phyloP scores from a whole-genome alignment of 2,113 vertebrate genomes.

The Tachysurus fulvidraco region DNA sequence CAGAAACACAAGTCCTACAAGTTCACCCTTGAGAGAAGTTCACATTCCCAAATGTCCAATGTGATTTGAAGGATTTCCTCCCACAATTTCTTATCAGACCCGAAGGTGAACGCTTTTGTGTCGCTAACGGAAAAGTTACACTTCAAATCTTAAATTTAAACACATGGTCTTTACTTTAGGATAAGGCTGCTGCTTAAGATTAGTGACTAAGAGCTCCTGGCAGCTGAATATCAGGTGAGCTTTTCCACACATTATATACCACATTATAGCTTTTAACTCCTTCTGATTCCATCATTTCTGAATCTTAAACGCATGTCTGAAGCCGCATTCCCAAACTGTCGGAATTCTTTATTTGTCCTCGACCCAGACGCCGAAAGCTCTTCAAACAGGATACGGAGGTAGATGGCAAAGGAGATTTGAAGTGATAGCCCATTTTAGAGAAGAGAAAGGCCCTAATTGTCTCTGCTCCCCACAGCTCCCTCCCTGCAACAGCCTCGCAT shows the following conservation, averaged over 20 bases:
- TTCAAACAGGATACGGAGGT: constrained; percentile 72
- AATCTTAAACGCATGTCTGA: not conserved
- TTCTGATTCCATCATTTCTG: constrained; percentile 15
- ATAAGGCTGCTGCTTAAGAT: constrained; percentile 11
- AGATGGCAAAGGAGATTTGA: constrained; percentile 81
- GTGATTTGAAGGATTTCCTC: not conserved
- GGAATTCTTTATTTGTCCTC: constrained; percentile 57
- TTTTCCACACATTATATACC: not conserved
- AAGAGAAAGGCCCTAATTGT: constrained; percentile 89
- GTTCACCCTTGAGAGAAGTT: constrained; percentile 17
- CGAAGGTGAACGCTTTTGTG: not conserved
- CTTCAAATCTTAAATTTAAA: constrained; percentile 9
- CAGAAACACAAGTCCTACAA: constrained; percentile 3
- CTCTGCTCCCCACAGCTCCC: constrained; percentile 75
- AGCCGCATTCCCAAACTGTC: constrained; percentile 42
- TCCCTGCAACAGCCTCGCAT: constrained; percentile 77
- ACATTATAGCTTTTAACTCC: not conserved
- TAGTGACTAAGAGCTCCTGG: not conserved
- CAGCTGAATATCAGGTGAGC: not conserved
- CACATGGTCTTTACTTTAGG: constrained; percentile 25
- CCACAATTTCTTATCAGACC: constrained; percentile 5
- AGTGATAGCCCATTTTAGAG: constrained; percentile 85
- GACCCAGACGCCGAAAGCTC: constrained; percentile 67
- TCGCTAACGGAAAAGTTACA: constrained; percentile 14
- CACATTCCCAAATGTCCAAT: not conserved